Evolutionary conservation across 23 tunicate genomes (phyloP).

Genomic region (Pegea sp.): DNA sequence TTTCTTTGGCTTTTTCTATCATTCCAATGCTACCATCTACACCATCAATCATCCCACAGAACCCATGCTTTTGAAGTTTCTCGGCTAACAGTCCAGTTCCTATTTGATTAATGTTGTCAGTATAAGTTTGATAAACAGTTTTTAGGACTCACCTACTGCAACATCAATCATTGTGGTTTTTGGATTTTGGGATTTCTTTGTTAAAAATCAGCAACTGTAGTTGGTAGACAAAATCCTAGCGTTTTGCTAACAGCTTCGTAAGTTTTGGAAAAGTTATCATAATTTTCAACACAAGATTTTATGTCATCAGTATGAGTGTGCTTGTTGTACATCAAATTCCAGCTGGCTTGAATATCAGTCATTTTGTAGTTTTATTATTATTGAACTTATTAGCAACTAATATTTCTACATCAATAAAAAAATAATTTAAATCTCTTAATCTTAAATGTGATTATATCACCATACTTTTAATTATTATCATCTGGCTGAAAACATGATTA

Average conservation of each 20-base stretch:
- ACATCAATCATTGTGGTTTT: slow-evolving; percentile 1
- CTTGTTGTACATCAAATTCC: slow-evolving; percentile 9
- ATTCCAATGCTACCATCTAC: slow-evolving; percentile 6
- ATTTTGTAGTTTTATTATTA: background rate
- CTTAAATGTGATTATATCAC: no score
- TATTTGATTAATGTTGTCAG: background rate
- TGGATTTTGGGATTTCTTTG: slow-evolving; percentile 1
- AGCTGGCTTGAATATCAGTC: slow-evolving; percentile 1
- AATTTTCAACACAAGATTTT: slow-evolving; percentile 2
- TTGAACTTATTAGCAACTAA: no score
- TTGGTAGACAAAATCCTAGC: slow-evolving; percentile 3
- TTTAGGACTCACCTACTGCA: slow-evolving; percentile 2
- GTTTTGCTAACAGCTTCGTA: slow-evolving; percentile 4
- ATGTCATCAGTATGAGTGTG: slow-evolving; percentile 1
- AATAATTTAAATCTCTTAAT: no score
- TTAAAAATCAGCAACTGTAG: slow-evolving; percentile 3
- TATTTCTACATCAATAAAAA: no score
- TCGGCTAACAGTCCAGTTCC: slow-evolving; percentile 7
- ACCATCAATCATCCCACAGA: slow-evolving; percentile 4
- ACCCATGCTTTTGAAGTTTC: slow-evolving; percentile 1
- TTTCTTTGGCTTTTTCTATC: slow-evolving; percentile 8
- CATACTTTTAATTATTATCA: no score
- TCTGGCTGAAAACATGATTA: no score
- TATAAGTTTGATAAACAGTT: background rate
- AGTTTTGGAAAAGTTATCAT: slow-evolving; percentile 1